Evolutionary conservation across 2,113 vertebrate species (phyloP), one percentile per base, ranked within the genome.

Genomic region (Mastomys coucha): DNA sequence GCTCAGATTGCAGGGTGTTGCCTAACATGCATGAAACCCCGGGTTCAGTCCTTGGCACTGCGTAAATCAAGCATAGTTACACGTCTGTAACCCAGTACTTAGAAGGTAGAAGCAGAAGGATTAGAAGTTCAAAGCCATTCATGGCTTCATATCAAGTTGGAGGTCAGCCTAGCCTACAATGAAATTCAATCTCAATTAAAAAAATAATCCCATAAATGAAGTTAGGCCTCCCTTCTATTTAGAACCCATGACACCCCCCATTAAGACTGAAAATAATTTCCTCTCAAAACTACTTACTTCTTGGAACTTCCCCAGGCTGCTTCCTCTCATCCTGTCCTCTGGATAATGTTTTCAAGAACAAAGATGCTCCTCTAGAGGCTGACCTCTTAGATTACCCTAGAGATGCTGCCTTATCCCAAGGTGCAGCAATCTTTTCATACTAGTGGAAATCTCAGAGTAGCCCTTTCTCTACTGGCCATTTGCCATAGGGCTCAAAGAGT

Each of bases 261-360:
- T 87, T 81, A 91, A 91, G 69, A 93, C 39, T 63, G 81, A 65
- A 82, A 28, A 86, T 58, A 39, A n/a, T 90, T 94, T 96, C 85
- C 56, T 85, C 33, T 88, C 60, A 88, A 89, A 96, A 88, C 85
- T 26, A 81, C 14, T 73, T 70, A 86, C 17, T 7, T 63, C 28
- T 20, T 91, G n/a, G 87, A 60, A 73, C 60, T 69, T 7, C 73
- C 80, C 19, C 70, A 84, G 51, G 67, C 70, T 7, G 49, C 14
- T 5, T 92, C 36, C 42, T 96, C 91, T 93, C 58, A 82, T 26
- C 3, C 36, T 24, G 69, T 49, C n/a, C 7, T 94, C 88, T 93
- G 36, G 84, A 81, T n/a, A 93, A 91, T 69, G 60, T 51, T 93
- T 53, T 82, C 26, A 51, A 69, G 60, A 56, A 26, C 76, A 92